A percentile compares a stretch with the other conserved stretches of the same genome.
These are phyloP conservation scores for Papilio helenus DNA, from an alignment of 1,140 invertebrate species.

Conservation along the genomic window DNA sequence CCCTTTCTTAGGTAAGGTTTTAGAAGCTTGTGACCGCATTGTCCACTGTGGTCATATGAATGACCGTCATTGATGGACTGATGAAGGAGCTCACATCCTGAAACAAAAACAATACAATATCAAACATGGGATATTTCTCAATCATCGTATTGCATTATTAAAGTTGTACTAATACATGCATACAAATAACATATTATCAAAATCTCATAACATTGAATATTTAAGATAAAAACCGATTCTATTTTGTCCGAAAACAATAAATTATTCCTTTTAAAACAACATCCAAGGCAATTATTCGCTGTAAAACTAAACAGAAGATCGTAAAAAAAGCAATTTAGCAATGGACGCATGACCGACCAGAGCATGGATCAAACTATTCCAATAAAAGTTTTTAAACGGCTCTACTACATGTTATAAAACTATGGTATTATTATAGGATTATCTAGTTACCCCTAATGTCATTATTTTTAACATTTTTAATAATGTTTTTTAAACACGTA, in stretches of 20 bases:
- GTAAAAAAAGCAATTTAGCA: slow-evolving; percentile 59
- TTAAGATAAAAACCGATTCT: too few species aligned
- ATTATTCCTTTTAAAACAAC: neutral
- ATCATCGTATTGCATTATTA: neutral
- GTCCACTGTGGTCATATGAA: slow-evolving; percentile 66
- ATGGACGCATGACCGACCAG: slow-evolving; percentile 45
- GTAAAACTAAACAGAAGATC: slow-evolving; percentile 45
- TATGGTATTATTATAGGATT: neutral
- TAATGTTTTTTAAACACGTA: neutral
- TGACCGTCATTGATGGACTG: slow-evolving; percentile 66
- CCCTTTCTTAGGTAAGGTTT: slow-evolving; percentile 75
- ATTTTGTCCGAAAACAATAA: too few species aligned
- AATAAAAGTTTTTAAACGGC: slow-evolving; percentile 64
- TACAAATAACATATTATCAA: neutral
- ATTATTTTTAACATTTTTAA: neutral
- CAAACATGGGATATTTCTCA: slow-evolving; percentile 17
- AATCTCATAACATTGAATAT: neutral
- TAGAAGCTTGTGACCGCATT: slow-evolving; percentile 79
- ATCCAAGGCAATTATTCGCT: slow-evolving; percentile 38
- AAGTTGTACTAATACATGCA: neutral
- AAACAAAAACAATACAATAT: slow-evolving; percentile 61
- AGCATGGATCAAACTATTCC: slow-evolving; percentile 56
- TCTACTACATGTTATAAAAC: slow-evolving; percentile 44
- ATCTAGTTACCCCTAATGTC: neutral
- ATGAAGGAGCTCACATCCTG: slow-evolving; percentile 69